Conservation (phyloP, 2,888 invertebrate genomes). For the Sipha maydis region DNA sequence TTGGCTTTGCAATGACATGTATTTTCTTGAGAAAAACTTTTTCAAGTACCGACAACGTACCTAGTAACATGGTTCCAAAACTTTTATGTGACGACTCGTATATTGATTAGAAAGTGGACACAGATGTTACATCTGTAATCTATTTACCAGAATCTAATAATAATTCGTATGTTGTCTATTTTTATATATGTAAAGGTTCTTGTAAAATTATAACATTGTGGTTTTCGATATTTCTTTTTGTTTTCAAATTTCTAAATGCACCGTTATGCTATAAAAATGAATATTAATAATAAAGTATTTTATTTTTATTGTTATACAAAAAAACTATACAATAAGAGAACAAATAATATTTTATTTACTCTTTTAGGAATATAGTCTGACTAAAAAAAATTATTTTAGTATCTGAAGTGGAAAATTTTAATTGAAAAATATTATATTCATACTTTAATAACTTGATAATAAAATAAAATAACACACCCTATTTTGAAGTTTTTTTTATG, state of each 20-base stretch:
- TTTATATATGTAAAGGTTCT: neutral
- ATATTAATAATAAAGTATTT: neutral
- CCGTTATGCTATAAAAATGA: neutral
- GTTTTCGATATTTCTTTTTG: neutral
- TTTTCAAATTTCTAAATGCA: too few species aligned
- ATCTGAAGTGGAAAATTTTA: neutral
- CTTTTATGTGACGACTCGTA: neutral
- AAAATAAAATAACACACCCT: neutral
- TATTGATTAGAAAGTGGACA: neutral
- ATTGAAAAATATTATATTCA: neutral
- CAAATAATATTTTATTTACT: neutral
- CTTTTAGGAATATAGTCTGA: neutral
- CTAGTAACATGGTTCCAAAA: neutral
- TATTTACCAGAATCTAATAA: neutral
- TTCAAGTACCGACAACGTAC: neutral
- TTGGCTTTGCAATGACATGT: neutral
- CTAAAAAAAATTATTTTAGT: neutral
- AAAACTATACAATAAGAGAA: neutral
- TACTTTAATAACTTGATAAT: neutral
- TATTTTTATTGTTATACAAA: neutral
- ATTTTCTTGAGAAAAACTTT: neutral
- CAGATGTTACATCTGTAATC: neutral
- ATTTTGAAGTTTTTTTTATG: neutral
- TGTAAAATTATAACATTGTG: neutral
- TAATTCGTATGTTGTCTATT: neutral